Conservation (phyloP, 2,113 vertebrate species). For the Microtus richardsoni region DNA sequence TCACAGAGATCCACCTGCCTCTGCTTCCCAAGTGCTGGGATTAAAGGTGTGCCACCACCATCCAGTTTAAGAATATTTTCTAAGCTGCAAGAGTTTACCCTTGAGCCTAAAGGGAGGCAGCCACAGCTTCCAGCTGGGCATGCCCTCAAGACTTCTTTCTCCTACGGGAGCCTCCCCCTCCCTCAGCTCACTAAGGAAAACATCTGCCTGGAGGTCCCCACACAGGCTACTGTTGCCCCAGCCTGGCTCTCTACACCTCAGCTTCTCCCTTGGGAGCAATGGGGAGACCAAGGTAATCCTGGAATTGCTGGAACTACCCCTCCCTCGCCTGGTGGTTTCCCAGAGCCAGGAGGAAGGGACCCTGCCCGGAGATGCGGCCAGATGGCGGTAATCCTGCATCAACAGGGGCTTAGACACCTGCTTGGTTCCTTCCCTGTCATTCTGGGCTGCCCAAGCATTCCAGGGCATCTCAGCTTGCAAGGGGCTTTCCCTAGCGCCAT, state of each 20-base stretch:
- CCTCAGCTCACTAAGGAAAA: rapidly evolving
- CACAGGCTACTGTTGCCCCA: not conserved
- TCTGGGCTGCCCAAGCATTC: not conserved
- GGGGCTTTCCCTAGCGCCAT: not conserved
- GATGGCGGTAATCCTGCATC: not conserved
- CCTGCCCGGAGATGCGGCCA: not conserved
- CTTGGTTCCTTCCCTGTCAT: not conserved
- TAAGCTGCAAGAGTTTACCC: not conserved
- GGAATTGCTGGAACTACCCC: not conserved
- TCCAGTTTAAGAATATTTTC: not conserved
- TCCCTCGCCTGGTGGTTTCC: not conserved
- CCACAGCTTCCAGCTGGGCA: not conserved
- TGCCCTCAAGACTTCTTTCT: not conserved
- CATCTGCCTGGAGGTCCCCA: rapidly evolving
- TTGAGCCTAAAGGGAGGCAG: not conserved
- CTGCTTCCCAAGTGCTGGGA: too few species aligned
- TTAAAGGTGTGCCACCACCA: too few species aligned
- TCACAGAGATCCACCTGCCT: too few species aligned
- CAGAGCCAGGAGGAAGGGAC: rapidly evolving
- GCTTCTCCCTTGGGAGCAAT: too few species aligned
- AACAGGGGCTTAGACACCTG: conserved; percentile 65
- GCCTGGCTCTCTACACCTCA: too few species aligned
- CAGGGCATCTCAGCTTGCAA: not conserved
- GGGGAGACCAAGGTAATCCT: not conserved
- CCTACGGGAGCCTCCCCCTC: rapidly evolving